A percentile compares a stretch with the other conserved stretches of the same genome.
These are phyloP conservation scores for Leptinotarsa peninsularis DNA, from an alignment of 2,888 invertebrate species.

Conservation along the genomic window DNA sequence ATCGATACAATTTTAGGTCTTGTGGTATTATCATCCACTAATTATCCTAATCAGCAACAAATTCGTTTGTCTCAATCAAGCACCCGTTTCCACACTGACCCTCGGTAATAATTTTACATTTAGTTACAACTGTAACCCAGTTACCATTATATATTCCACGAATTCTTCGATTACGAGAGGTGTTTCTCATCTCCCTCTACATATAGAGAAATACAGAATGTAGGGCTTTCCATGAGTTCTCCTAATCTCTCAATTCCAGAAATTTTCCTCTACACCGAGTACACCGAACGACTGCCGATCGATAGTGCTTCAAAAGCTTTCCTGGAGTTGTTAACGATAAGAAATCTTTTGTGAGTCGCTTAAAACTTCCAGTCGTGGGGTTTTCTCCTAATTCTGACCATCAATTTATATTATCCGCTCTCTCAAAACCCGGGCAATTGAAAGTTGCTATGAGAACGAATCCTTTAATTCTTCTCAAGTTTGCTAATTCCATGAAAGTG, in stretches of 20 bases:
- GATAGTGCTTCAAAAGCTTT: conserved; percentile 10
- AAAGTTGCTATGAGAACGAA: conserved; percentile 36
- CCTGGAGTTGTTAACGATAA: conserved; percentile 15
- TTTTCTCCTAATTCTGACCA: conserved; percentile 12
- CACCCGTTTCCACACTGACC: too few species aligned
- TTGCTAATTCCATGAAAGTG: conserved; percentile 8
- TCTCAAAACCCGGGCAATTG: conserved; percentile 27
- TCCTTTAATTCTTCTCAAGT: conserved; percentile 31
- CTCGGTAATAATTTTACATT: too few species aligned
- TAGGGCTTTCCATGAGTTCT: not conserved
- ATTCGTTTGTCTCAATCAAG: too few species aligned
- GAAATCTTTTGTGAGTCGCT: conserved; percentile 10
- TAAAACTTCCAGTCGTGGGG: conserved; percentile 9
- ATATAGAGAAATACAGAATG: not conserved
- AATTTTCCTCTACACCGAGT: conserved; percentile 1
- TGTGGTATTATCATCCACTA: too few species aligned
- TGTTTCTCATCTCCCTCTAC: too few species aligned
- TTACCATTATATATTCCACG: too few species aligned
- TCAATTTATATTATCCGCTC: conserved; percentile 15
- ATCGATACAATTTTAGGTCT: too few species aligned
- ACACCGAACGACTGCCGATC: conserved; percentile 11
- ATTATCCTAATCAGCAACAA: too few species aligned
- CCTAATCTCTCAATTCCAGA: conserved; percentile 9
- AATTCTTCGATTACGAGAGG: too few species aligned
- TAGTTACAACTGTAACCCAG: too few species aligned